Evolutionary conservation across 2,797 vertebrate genomes (phyloP).

Genomic region (Choloepus didactylus): DNA sequence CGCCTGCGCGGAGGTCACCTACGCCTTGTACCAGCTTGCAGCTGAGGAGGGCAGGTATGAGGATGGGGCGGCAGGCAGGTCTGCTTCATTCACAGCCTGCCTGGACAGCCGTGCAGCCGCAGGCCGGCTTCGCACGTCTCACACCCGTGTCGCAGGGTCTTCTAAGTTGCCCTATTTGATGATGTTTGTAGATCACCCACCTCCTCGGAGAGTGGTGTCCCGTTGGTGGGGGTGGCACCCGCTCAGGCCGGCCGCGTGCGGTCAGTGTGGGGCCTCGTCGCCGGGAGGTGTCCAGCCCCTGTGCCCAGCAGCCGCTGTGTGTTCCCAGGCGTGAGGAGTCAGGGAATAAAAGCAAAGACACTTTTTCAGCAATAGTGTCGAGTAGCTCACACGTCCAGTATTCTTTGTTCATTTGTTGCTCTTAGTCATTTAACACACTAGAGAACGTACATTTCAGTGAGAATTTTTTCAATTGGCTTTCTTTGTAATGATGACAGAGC

Average conservation of each 20-base stretch:
- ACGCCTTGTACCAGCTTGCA: slow-evolving; percentile 92
- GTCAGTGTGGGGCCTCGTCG: not conserved
- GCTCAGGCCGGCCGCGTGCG: not conserved
- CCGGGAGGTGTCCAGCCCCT: too few species aligned
- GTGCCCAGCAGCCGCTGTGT: not conserved
- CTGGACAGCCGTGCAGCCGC: slow-evolving; percentile 24
- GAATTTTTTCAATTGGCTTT: accelerated
- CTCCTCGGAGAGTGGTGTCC: not conserved
- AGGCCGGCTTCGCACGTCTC: not conserved
- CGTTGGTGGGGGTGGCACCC: not conserved
- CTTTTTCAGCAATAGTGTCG: accelerated
- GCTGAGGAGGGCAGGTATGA: slow-evolving; percentile 91
- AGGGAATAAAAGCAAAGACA: not conserved
- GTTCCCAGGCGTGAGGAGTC: not conserved
- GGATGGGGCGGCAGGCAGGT: slow-evolving; percentile 57
- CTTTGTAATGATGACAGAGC: not conserved
- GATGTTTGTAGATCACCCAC: not conserved
- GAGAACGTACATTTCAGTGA: accelerated
- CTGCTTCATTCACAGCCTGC: slow-evolving; percentile 37
- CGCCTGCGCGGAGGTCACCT: slow-evolving; percentile 94
- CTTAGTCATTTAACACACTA: not conserved
- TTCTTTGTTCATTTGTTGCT: not conserved
- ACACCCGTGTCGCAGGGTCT: not conserved
- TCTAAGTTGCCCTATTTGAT: accelerated
- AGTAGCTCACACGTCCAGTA: accelerated